Evolutionary conservation across 2,113 vertebrate genomes (phyloP).

Genomic region (Tretioscincus oriximinensis): DNA sequence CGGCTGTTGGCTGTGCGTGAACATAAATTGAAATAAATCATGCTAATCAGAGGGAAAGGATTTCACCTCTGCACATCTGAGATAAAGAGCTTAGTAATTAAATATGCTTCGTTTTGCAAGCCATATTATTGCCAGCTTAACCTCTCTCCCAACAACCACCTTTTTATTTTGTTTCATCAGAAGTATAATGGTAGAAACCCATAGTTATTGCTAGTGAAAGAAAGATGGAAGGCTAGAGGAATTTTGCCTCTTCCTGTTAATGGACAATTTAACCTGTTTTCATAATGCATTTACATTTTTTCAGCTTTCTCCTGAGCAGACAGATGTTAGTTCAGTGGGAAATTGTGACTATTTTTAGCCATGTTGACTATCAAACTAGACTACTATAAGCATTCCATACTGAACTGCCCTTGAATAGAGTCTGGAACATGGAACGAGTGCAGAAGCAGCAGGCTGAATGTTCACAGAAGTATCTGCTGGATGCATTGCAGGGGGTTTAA

Average conservation of each 20-base stretch:
- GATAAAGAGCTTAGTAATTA: conserved; percentile 10
- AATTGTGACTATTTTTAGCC: neutral
- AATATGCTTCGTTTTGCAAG: conserved; percentile 19
- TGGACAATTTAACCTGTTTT: neutral
- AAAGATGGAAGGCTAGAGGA: accelerated
- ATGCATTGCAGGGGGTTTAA: too few relatives aligned
- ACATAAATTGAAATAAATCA: conserved; percentile 28
- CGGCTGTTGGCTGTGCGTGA: neutral
- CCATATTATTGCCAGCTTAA: conserved; percentile 18
- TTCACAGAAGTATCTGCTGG: too few relatives aligned
- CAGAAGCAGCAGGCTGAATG: too few relatives aligned
- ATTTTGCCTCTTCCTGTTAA: neutral
- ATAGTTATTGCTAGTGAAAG: neutral
- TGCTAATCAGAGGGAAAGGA: conserved; percentile 34
- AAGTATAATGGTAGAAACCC: neutral
- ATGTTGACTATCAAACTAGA: too few relatives aligned
- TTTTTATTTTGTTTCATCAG: conserved; percentile 7
- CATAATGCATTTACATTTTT: neutral
- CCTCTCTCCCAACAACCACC: conserved; percentile 2
- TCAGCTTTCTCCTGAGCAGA: neutral
- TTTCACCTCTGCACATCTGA: neutral
- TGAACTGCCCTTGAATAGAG: too few relatives aligned
- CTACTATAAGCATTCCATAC: too few relatives aligned
- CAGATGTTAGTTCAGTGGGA: neutral
- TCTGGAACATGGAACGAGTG: too few relatives aligned